Evolutionary conservation across 2,888 invertebrate species (phyloP).

Genomic region (Acleris cristana): DNA sequence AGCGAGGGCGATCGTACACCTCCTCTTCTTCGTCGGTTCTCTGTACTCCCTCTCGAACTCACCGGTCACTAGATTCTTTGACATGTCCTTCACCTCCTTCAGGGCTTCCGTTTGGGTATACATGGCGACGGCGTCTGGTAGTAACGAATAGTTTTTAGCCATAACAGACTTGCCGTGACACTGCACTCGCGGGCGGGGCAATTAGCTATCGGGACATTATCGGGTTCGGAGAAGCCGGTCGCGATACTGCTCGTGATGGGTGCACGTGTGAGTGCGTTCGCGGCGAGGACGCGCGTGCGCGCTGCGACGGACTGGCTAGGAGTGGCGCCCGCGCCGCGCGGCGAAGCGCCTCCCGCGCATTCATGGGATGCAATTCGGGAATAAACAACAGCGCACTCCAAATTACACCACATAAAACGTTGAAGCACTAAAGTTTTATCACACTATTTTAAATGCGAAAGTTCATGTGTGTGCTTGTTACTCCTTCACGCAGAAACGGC

Average conservation of each 20-base stretch:
- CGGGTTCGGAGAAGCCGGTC: conserved; percentile 33
- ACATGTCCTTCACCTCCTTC: conserved; percentile 70
- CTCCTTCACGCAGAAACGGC: no score
- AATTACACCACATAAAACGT: not conserved
- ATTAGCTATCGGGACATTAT: conserved; percentile 73
- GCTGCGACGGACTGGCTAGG: conserved; percentile 56
- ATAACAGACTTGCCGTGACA: conserved; percentile 59
- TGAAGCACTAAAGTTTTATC: no score
- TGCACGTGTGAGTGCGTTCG: conserved; percentile 43
- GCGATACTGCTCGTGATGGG: conserved; percentile 44
- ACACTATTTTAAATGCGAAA: not conserved
- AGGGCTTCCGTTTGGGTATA: conserved; percentile 67
- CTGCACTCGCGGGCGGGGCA: conserved; percentile 55
- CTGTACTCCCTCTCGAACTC: conserved; percentile 74
- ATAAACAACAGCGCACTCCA: not conserved
- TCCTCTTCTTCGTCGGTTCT: conserved; percentile 57
- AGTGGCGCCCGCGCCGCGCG: conserved; percentile 48
- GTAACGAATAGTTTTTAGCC: conserved; percentile 73
- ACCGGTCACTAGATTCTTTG: conserved; percentile 75
- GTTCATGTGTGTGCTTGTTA: not conserved
- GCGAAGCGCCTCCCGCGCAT: conserved; percentile 46
- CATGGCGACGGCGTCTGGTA: conserved; percentile 65
- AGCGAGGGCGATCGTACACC: conserved; percentile 54
- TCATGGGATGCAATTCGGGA: conserved; percentile 16
- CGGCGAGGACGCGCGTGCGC: conserved; percentile 57